These are phyloP conservation scores for Palythoa grandis DNA, from an alignment of 92 coral and sea anemone species.

Conservation along the genomic window DNA sequence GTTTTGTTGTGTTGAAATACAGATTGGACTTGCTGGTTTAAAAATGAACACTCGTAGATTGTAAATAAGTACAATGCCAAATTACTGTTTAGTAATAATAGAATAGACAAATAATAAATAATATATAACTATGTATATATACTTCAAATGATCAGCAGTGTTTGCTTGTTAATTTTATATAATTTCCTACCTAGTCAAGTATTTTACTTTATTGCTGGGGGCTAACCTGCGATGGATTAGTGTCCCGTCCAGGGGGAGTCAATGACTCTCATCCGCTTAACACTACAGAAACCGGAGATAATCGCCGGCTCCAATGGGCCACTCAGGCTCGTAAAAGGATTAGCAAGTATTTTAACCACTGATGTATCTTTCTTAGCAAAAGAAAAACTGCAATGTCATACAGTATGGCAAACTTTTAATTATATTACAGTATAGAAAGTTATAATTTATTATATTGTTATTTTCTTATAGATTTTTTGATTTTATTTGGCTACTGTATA, in stretches of 20 bases:
- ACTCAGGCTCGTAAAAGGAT: too few relatives aligned
- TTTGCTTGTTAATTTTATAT: not conserved
- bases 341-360: not conserved
- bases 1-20: conserved; percentile 62
- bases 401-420: not conserved
- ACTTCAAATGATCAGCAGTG: not conserved
- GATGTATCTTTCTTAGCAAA: not conserved
- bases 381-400: not conserved
- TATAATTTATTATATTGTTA: too few relatives aligned
- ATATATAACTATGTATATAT: not conserved
- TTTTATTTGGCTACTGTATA: not conserved
- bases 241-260: too few relatives aligned
- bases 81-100: too few relatives aligned
- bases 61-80: not conserved
- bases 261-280: too few relatives aligned
- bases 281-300: too few relatives aligned
- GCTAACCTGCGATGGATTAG: too few relatives aligned
- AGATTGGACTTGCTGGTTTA: conserved; percentile 51
- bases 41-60: not conserved
- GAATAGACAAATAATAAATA: not conserved
- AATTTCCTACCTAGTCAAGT: not conserved
- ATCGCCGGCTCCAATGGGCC: too few relatives aligned
- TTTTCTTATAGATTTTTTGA: not conserved
- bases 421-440: too few relatives aligned
- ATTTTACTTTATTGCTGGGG: too few relatives aligned